phyloP scores from a whole-genome alignment of 2,888 invertebrate species.

The Dascillus cervinus region DNA sequence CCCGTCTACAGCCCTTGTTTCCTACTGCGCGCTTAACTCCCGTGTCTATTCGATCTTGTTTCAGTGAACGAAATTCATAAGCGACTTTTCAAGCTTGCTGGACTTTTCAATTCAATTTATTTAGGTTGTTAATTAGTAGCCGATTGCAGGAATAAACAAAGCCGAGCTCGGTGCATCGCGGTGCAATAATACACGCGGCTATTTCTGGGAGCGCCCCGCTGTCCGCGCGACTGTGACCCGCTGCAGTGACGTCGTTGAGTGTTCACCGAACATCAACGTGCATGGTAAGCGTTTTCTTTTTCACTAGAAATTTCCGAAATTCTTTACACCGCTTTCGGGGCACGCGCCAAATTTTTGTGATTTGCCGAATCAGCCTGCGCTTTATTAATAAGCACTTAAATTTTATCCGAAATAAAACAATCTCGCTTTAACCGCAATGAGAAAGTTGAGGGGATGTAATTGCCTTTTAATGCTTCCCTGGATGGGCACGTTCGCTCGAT shows the following conservation, averaged over 20 bases:
- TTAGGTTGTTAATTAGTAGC: conserved; percentile 11
- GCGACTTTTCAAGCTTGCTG: too few species aligned
- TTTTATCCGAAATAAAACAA: too few species aligned
- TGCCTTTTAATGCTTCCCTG: too few species aligned
- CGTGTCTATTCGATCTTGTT: conserved; percentile 12
- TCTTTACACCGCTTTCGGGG: too few species aligned
- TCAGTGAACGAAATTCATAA: conserved; percentile 12
- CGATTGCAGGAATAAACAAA: conserved; percentile 12
- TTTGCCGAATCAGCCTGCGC: too few species aligned
- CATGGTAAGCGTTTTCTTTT: conserved; percentile 20
- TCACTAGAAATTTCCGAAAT: neutral
- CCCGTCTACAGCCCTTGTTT: conserved; percentile 29
- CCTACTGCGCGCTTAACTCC: conserved; percentile 18
- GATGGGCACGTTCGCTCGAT: too few species aligned
- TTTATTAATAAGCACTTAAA: too few species aligned
- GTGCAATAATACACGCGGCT: conserved; percentile 16
- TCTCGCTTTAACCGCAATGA: too few species aligned
- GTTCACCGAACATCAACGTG: conserved; percentile 15
- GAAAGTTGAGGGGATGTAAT: too few species aligned
- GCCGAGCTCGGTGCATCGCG: conserved; percentile 17
- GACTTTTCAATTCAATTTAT: too few species aligned
- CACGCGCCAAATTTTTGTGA: too few species aligned
- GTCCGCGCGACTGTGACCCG: conserved; percentile 10
- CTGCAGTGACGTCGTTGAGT: conserved; percentile 15
- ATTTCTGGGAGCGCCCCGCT: conserved; percentile 14